Evolutionary conservation across 2,888 invertebrate genomes (phyloP).

Genomic region (Melikaiella ostensackeni): DNA sequence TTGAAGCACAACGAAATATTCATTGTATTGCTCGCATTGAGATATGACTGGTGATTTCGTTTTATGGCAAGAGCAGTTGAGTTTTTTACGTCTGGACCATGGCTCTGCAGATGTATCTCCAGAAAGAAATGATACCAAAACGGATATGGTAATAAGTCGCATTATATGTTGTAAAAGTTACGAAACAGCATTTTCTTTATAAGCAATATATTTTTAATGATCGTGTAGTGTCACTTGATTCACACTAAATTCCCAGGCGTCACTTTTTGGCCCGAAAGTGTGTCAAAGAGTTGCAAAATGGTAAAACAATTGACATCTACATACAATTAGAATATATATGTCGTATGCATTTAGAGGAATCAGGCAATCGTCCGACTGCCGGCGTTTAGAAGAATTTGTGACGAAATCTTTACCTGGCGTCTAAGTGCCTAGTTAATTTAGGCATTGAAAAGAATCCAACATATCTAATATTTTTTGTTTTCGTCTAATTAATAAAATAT

Average conservation of each 20-base stretch:
- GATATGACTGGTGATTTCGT: constrained; percentile 29
- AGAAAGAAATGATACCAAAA: constrained; percentile 18
- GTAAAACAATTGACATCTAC: no score
- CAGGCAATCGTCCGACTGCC: no score
- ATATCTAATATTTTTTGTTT: no score
- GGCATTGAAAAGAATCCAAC: no score
- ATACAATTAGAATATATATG: no score
- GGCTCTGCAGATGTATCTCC: constrained; percentile 11
- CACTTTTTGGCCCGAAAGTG: neutral
- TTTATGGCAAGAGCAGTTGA: constrained; percentile 28
- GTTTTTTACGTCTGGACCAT: constrained; percentile 22
- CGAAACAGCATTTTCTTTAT: constrained; percentile 15
- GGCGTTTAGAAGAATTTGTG: no score
- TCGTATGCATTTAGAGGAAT: no score
- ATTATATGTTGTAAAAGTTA: constrained; percentile 23
- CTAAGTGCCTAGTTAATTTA: no score
- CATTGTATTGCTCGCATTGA: constrained; percentile 19
- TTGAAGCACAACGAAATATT: constrained; percentile 16
- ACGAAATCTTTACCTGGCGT: no score
- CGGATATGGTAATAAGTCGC: constrained; percentile 32
- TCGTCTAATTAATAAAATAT: no score
- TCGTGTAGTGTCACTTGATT: neutral
- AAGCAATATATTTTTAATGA: neutral
- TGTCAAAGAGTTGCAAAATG: neutral
- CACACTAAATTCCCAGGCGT: neutral